Evolutionary conservation across 2,797 vertebrate species (phyloP).

Genomic region (Protonibea diacanthus): DNA sequence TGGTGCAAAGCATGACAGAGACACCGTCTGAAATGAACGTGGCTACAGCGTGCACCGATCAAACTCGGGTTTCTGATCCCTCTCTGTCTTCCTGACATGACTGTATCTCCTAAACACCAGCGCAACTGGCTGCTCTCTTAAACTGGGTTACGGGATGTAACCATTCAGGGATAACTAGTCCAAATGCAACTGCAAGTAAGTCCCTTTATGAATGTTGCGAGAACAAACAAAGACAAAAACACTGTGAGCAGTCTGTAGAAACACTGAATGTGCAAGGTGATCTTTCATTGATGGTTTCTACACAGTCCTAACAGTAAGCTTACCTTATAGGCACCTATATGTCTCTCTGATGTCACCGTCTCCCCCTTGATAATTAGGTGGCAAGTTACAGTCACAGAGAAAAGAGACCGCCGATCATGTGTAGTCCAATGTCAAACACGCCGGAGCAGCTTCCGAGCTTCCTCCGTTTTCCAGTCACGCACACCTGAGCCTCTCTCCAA

Average conservation of each 20-base stretch:
- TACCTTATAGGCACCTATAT: conserved; percentile 59
- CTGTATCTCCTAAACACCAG: conserved; percentile 12
- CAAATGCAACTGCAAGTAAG: conserved; percentile 22
- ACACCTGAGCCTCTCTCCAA: conserved; percentile 79
- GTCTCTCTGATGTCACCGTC: conserved; percentile 3
- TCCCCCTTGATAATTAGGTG: conserved; percentile 40
- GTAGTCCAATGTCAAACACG: conserved; percentile 63
- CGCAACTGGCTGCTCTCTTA: conserved; percentile 41
- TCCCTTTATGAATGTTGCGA: neutral
- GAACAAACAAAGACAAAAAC: conserved; percentile 41
- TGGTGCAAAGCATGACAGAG: conserved; percentile 76
- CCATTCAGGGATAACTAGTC: conserved; percentile 40
- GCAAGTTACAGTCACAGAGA: conserved; percentile 43
- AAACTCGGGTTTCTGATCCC: conserved; percentile 17
- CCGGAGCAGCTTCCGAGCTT: conserved; percentile 53
- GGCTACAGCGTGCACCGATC: conserved; percentile 47
- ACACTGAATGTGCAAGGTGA: neutral
- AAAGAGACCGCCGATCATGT: conserved; percentile 20
- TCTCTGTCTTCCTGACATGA: conserved; percentile 21
- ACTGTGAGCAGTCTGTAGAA: conserved; percentile 4
- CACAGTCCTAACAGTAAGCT: conserved; percentile 22
- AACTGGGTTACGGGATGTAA: conserved; percentile 43
- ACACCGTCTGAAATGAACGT: conserved; percentile 69
- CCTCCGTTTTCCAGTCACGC: conserved; percentile 84
- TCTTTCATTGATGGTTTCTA: conserved; percentile 3